Percentiles rank a stretch among this genome's conserved stretches.
Evolutionary conservation across 2,113 vertebrate genomes (phyloP).

Genomic region (Noctilio leporinus): DNA sequence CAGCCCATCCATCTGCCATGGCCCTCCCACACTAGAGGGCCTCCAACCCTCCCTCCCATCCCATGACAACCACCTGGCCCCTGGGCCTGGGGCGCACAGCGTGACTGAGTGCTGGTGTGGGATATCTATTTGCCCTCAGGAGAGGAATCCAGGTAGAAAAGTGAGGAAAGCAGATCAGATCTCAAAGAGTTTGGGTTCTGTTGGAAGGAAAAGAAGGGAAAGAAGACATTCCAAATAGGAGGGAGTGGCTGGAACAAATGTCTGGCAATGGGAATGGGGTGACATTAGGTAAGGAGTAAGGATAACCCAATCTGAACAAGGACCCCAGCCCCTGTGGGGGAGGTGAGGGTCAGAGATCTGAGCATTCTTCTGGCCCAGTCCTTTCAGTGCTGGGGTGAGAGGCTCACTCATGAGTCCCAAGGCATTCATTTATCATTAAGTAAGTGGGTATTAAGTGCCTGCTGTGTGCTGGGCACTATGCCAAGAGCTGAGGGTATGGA

Average conservation of each 20-base stretch:
- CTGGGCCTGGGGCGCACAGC: background rate
- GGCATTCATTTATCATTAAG: background rate
- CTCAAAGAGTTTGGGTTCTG: slow-evolving; percentile 1
- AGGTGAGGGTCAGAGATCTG: background rate
- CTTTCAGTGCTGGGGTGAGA: background rate
- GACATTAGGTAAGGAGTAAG: background rate
- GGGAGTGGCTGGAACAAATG: background rate
- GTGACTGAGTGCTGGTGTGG: background rate
- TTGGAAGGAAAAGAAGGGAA: background rate
- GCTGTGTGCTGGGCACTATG: background rate
- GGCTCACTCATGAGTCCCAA: background rate
- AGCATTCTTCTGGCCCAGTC: background rate
- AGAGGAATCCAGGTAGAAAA: background rate
- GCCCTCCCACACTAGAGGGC: background rate
- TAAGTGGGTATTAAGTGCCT: background rate
- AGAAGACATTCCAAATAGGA: background rate
- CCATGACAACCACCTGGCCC: background rate
- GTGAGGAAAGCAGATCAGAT: background rate
- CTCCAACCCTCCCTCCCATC: background rate
- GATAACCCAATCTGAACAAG: background rate
- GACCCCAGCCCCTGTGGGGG: background rate
- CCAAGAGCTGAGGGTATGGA: background rate
- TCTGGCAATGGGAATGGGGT: background rate
- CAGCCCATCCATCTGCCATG: background rate
- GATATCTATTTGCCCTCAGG: background rate